phyloP scores from a whole-genome alignment of 1,140 invertebrate genomes.

The Aphelenchoides besseyi region DNA sequence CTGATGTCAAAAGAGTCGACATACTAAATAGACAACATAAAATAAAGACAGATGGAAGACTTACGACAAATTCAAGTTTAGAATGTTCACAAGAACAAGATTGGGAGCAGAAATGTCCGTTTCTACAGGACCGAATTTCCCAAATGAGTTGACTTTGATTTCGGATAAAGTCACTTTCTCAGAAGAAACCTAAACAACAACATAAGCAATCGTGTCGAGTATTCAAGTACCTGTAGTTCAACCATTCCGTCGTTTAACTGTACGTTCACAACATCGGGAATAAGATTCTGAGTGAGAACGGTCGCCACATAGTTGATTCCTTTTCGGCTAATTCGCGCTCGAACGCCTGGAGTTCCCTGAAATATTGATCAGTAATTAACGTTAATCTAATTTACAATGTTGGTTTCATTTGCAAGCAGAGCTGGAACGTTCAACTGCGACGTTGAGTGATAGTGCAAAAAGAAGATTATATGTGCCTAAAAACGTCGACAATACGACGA shows the following conservation, averaged over 20 bases:
- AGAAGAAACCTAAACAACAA: conserved; percentile 17
- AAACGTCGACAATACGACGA: no score
- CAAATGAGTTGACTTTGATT: conserved; percentile 15
- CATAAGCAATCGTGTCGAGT: background rate
- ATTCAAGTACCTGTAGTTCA: background rate
- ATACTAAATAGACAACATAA: conserved; percentile 1
- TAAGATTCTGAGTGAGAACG: conserved; percentile 34
- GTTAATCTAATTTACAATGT: conserved; percentile 28
- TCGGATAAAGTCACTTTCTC: conserved; percentile 18
- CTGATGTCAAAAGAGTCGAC: background rate
- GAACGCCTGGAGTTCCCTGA: conserved; percentile 43
- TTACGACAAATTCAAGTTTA: conserved; percentile 17
- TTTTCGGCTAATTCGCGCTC: conserved; percentile 38
- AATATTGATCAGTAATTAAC: conserved; percentile 19
- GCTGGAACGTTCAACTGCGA: conserved; percentile 25
- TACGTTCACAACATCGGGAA: conserved; percentile 39
- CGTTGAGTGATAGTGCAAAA: background rate
- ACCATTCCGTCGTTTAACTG: background rate
- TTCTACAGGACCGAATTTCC: background rate
- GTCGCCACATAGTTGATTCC: conserved; percentile 44
- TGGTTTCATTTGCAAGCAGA: conserved; percentile 29
- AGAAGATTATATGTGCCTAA: background rate
- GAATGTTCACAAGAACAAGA: conserved; percentile 15
- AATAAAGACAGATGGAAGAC: background rate
- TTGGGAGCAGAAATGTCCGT: conserved; percentile 21